phyloP scores from a whole-genome alignment of 2,113 vertebrate genomes.

The Phylloscopus trochilus region DNA sequence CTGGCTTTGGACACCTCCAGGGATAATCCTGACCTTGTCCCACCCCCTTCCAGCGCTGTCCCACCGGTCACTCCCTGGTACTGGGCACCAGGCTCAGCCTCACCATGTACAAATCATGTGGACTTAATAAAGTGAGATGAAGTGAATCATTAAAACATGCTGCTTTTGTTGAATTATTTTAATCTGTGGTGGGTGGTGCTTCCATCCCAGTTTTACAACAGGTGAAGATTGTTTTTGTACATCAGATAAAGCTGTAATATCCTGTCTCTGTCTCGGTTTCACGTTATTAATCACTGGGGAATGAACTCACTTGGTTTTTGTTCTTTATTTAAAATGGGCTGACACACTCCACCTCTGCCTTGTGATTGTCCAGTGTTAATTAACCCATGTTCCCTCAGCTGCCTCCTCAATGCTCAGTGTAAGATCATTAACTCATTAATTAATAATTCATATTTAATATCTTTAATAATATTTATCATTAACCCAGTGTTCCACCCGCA shows the following conservation, averaged over 20 bases:
- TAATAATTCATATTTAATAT: not conserved
- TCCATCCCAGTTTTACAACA: not conserved
- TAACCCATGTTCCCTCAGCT: not conserved
- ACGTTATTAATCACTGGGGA: fast-evolving
- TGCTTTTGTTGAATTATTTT: not conserved
- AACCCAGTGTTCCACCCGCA: not conserved
- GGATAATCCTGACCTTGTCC: not conserved
- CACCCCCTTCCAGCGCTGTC: not conserved
- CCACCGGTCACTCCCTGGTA: fast-evolving
- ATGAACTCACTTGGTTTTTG: not conserved
- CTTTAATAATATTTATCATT: not conserved
- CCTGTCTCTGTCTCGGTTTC: not conserved
- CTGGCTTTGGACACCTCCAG: not conserved
- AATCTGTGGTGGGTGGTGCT: slow-evolving; percentile 71
- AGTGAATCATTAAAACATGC: not conserved
- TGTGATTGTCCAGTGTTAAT: not conserved
- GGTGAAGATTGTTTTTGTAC: fast-evolving
- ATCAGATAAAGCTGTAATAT: not conserved
- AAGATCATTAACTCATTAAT: not conserved
- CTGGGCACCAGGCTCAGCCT: not conserved
- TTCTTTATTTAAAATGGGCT: not conserved
- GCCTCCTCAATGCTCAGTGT: no score
- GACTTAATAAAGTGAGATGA: not conserved
- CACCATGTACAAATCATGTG: fast-evolving
- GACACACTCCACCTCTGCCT: not conserved